These are phyloP conservation scores for Parauchenoglanis ngamensis DNA, from an alignment of 2,797 vertebrate genomes.

Conservation along the genomic window DNA sequence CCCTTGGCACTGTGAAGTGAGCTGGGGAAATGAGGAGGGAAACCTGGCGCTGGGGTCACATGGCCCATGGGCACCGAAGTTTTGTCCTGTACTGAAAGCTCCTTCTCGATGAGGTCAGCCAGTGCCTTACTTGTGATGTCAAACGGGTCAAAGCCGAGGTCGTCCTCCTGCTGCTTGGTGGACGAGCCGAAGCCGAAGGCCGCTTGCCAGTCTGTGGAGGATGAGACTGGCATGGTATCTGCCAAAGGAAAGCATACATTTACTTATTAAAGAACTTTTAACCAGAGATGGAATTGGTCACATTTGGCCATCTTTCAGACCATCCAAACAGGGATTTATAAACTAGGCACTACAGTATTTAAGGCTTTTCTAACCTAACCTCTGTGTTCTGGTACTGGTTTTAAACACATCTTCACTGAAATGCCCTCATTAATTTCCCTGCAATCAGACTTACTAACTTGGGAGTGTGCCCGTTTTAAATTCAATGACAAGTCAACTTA, in stretches of 20 bases:
- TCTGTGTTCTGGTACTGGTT: background rate
- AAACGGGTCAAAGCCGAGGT: slow-evolving; percentile 92
- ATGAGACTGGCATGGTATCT: slow-evolving; percentile 93
- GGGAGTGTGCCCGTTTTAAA: background rate
- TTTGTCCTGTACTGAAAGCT: slow-evolving; percentile 87
- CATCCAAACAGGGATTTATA: background rate
- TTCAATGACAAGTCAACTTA: background rate
- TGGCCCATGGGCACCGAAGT: slow-evolving; percentile 69
- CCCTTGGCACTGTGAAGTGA: slow-evolving; percentile 73
- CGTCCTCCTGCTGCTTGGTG: slow-evolving; percentile 82
- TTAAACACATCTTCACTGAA: background rate
- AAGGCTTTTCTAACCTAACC: background rate
- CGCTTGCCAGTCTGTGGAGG: slow-evolving; percentile 95
- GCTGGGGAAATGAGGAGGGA: slow-evolving; percentile 80
- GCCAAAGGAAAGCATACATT: slow-evolving; percentile 21
- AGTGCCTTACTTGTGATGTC: slow-evolving; percentile 93
- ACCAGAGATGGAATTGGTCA: background rate
- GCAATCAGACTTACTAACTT: background rate
- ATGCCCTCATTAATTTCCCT: background rate
- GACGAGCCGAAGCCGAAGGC: slow-evolving; percentile 93
- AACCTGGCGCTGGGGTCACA: slow-evolving; percentile 68
- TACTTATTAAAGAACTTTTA: background rate
- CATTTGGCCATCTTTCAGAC: background rate
- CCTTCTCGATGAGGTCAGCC: slow-evolving; percentile 94
- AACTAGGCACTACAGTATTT: background rate